Base-by-base conservation (phyloP, 2,113 vertebrate species). In the Nibea coibor region DNA sequence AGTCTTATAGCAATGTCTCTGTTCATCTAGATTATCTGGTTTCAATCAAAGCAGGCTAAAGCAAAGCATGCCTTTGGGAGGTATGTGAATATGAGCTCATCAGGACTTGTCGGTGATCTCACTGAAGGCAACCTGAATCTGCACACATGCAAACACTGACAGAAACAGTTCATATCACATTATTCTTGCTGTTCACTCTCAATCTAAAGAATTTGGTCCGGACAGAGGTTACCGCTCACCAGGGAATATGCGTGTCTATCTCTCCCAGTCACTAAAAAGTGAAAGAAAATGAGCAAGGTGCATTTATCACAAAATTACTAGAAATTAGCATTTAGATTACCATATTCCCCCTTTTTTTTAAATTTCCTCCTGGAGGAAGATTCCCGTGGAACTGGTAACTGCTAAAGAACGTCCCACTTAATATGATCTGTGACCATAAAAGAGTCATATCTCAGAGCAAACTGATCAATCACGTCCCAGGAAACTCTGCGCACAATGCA, bases 301-400 rank as follows among this genome's bases (percentile, higher is more conserved):
- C 54, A 39, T 75, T 14, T 5, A 57, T 61, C 2, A 79, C 76
- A 83, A 54, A 83, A 61, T n/a, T 48, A 83, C 26, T 43, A 74
- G 74, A 83, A 86, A 79, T 83, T 79, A 35, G 73, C 81, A 91
- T 90, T 88, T 87, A 87, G 68, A 89, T 83, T 78, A 83, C 43
- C 28, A 39, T 8, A 39, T 16, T 14, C 26, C 50, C 22, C 35
- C 4, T 3, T 35, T 3, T 64, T 74, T 79, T 67, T 26, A 61
- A 70, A 70, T 71, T 45, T 68, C 42, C 61, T 82, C 42, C 43
- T 31, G 22, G 20, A 61, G 45, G 64, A 83, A 72, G 35, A 31
- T 31, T 67, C 31, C 22, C 11, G 15, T 58, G 35, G 17, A 78
- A 69, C 50, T 51, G 28, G 8, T 47, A 59, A 72, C 11, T 64